These are phyloP conservation scores for Chelonoidis abingdonii DNA, from an alignment of 2,113 vertebrate genomes.

Conservation along the genomic window DNA sequence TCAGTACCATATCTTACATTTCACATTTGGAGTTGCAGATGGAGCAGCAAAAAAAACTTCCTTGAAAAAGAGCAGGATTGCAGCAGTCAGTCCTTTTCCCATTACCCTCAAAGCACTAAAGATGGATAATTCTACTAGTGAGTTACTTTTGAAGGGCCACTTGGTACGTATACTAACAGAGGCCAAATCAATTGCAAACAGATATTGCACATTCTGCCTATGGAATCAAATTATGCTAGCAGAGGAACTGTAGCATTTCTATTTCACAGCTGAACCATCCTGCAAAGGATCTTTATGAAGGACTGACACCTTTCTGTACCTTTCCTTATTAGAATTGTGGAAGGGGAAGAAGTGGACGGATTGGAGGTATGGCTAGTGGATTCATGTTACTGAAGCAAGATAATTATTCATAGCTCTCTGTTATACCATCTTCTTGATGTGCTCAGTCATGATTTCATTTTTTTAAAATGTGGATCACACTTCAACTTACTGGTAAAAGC, in stretches of 20 bases:
- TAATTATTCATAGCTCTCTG: neutral
- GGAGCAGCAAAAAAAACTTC: neutral
- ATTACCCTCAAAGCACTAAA: fast-evolving
- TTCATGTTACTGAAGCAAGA: neutral
- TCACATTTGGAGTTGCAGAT: neutral
- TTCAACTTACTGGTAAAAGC: neutral
- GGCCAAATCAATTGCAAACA: conserved; percentile 3
- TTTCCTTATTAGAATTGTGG: neutral
- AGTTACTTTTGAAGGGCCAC: neutral
- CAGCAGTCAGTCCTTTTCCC: neutral
- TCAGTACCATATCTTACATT: neutral
- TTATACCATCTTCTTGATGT: neutral
- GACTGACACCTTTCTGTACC: neutral
- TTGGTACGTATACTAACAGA: neutral
- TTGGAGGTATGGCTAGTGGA: neutral
- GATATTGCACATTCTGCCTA: neutral
- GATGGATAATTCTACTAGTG: neutral
- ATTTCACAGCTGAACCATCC: neutral
- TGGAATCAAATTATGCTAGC: neutral
- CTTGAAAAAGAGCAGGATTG: neutral
- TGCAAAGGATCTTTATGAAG: neutral
- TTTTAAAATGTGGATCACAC: neutral
- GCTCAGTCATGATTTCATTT: fast-evolving
- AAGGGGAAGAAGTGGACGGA: neutral
- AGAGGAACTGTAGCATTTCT: neutral